A percentile compares a stretch with the other conserved stretches of the same genome.
phyloP scores from a whole-genome alignment of 1,140 invertebrate genomes.

The Drosophila persimilis region DNA sequence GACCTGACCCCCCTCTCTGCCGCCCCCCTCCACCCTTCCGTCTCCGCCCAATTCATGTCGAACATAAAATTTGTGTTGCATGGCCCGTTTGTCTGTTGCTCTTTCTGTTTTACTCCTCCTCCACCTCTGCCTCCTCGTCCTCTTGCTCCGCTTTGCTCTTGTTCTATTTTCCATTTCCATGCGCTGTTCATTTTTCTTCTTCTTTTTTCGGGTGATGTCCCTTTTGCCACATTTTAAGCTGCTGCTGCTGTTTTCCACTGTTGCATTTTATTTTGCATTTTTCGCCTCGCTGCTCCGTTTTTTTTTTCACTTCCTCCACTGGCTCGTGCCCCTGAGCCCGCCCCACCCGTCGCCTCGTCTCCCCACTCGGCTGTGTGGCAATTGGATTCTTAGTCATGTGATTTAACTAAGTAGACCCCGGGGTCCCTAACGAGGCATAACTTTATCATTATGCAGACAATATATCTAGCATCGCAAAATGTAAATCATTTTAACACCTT shows the following conservation, averaged over 20 bases:
- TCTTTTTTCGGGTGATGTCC: slow-evolving; percentile 27
- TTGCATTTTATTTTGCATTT: slow-evolving; percentile 53
- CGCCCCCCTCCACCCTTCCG: not conserved
- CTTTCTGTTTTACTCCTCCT: slow-evolving; percentile 12
- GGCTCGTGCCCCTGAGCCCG: too few species aligned
- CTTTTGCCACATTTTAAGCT: slow-evolving; percentile 50
- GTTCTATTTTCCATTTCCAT: not conserved
- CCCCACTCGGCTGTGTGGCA: slow-evolving; percentile 4
- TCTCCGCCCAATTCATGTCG: slow-evolving; percentile 61
- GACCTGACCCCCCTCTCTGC: slow-evolving; percentile 13
- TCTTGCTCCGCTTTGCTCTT: slow-evolving; percentile 3
- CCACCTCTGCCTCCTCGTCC: not conserved
- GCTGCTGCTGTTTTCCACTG: slow-evolving; percentile 36
- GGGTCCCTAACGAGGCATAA: slow-evolving; percentile 17
- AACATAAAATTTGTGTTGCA: slow-evolving; percentile 76
- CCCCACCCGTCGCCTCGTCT: slow-evolving; percentile 3
- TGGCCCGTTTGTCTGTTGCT: slow-evolving; percentile 47
- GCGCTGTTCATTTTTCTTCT: slow-evolving; percentile 6
- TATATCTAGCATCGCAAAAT: not conserved
- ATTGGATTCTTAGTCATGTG: slow-evolving; percentile 43
- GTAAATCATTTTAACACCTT: slow-evolving; percentile 6
- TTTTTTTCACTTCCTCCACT: slow-evolving; percentile 8
- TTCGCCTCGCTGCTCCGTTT: slow-evolving; percentile 52
- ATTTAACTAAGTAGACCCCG: slow-evolving; percentile 54
- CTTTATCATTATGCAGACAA: slow-evolving; percentile 45